Conservation (phyloP, 2,888 invertebrate species). For the Cheilosia grossa region DNA sequence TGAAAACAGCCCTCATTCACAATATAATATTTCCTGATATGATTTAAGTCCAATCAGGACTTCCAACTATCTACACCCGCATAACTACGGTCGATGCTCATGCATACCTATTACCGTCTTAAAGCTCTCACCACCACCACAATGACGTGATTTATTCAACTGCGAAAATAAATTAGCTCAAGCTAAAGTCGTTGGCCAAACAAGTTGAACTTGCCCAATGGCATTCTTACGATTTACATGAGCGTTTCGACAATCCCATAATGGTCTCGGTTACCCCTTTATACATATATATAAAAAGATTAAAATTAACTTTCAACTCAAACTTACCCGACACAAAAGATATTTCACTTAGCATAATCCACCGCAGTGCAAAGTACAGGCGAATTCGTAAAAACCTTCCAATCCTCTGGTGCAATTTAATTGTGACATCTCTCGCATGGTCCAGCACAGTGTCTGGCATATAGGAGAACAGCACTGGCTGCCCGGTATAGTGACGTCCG, state of each 20-base stretch:
- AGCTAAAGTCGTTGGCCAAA: conserved; percentile 5
- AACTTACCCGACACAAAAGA: conserved; percentile 90
- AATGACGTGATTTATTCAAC: conserved; percentile 64
- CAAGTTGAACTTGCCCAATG: neutral
- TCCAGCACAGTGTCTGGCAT: conserved; percentile 90
- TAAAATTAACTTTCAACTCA: conserved; percentile 3
- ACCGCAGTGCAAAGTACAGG: conserved; percentile 90
- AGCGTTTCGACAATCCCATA: conserved; percentile 2
- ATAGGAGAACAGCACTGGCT: conserved; percentile 89
- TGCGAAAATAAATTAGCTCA: conserved; percentile 62
- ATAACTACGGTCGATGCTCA: conserved; percentile 22
- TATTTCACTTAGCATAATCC: conserved; percentile 94
- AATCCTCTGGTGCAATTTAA: conserved; percentile 90
- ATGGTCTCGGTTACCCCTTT: conserved; percentile 22
- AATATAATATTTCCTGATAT: conserved; percentile 2
- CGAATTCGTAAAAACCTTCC: conserved; percentile 90
- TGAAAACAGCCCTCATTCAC: conserved; percentile 2
- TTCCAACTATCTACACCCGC: conserved; percentile 40
- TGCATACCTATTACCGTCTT: conserved; percentile 61
- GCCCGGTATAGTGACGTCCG: conserved; percentile 88
- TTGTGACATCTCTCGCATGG: conserved; percentile 91
- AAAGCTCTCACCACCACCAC: conserved; percentile 26
- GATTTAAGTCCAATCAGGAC: conserved; percentile 32
- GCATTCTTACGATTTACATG: conserved; percentile 44
- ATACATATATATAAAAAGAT: neutral